Conservation (phyloP, 2,797 vertebrate species). For the Pangasius djambal region DNA sequence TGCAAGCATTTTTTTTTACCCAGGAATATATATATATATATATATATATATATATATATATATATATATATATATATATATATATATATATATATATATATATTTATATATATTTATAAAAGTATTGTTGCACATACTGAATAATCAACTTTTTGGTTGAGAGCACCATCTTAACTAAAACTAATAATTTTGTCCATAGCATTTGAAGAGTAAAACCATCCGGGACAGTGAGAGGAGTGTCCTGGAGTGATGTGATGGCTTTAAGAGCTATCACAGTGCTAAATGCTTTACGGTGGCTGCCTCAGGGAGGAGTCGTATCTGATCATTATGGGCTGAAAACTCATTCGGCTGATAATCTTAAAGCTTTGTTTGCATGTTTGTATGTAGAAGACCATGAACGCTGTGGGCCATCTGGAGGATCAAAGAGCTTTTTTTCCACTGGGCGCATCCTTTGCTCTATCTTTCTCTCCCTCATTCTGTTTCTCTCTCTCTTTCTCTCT, state of each 20-base stretch:
- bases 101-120: too few species aligned
- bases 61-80: too few species aligned
- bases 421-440: slow-evolving; percentile 41
- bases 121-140: background rate
- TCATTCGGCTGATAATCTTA: slow-evolving; percentile 33
- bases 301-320: slow-evolving; percentile 31
- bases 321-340: slow-evolving; percentile 36
- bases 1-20: background rate
- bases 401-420: slow-evolving; percentile 48
- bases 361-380: slow-evolving; percentile 44
- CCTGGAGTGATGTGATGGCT: slow-evolving; percentile 2
- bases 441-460: background rate
- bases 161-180: background rate
- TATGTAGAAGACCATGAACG: slow-evolving; percentile 26
- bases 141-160: background rate
- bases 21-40: background rate
- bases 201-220: background rate
- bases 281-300: slow-evolving; percentile 37
- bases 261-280: slow-evolving; percentile 1
- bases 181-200: background rate
- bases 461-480: background rate
- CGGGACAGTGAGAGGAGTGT: background rate
- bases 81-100: too few species aligned
- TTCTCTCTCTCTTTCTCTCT: slow-evolving; percentile 21
- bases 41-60: too few species aligned